Conservation (phyloP, 92 coral and sea anemone species). For the Heteractis magnifica region DNA sequence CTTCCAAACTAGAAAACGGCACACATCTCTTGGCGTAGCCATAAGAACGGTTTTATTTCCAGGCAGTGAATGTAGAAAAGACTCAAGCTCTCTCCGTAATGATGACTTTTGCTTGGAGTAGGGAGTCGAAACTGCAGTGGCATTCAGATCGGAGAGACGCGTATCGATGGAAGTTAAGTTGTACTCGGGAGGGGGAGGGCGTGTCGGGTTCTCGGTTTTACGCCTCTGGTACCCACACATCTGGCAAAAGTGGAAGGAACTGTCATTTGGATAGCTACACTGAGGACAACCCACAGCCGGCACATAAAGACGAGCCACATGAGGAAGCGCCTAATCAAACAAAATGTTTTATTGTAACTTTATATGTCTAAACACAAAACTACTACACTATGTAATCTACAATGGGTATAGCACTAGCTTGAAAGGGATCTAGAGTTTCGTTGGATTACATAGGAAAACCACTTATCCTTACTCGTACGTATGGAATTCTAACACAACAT, state of each 20-base stretch:
- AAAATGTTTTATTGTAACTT: not conserved
- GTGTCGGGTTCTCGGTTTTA: not conserved
- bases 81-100: constrained; percentile 19
- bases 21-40: constrained; percentile 37
- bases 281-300: not conserved
- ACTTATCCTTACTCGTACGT: too few species aligned
- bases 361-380: too few species aligned
- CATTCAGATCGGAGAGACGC: constrained; percentile 10
- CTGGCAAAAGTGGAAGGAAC: not conserved
- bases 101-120: constrained; percentile 45
- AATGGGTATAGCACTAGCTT: too few species aligned
- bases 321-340: not conserved
- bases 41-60: not conserved
- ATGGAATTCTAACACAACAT: too few species aligned
- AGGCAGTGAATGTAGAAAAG: constrained; percentile 12
- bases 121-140: constrained; percentile 10
- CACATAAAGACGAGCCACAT: not conserved
- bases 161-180: constrained; percentile 26
- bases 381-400: too few species aligned
- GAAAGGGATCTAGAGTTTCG: too few species aligned
- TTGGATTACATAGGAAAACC: too few species aligned
- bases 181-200: not conserved
- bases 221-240: not conserved
- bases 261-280: not conserved
- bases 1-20: constrained; percentile 43